phyloP scores from a whole-genome alignment of 2,113 vertebrate species.

The Beaufortia kweichowensis region DNA sequence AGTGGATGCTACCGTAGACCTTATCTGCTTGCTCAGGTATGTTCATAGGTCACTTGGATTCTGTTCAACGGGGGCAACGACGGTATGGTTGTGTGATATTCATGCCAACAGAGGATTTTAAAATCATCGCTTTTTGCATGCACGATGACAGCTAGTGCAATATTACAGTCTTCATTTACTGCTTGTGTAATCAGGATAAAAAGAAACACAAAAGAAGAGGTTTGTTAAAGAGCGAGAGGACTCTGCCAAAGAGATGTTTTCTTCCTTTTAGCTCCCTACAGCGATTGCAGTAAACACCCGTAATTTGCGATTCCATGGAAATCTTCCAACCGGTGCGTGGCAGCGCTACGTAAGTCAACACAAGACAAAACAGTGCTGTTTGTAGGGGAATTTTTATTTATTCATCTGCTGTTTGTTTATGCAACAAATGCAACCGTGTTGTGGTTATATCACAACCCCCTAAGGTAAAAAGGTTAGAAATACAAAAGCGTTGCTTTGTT shows the following conservation, averaged over 20 bases:
- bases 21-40: not conserved
- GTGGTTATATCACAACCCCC: not conserved
- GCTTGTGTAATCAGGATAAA: not conserved
- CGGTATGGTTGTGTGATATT: not conserved
- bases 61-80: not conserved
- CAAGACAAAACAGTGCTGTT: not conserved
- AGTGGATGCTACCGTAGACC: not conserved
- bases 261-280: slow-evolving; percentile 4
- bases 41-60: slow-evolving; percentile 8
- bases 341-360: slow-evolving; percentile 1
- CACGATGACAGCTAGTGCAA: not conserved
- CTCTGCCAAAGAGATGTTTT: not conserved
- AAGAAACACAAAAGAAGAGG: not conserved
- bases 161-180: not conserved
- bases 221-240: not conserved
- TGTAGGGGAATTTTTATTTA: not conserved
- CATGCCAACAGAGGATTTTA: too few relatives aligned
- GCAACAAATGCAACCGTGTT: slow-evolving; percentile 9
- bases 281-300: slow-evolving; percentile 39
- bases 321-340: not conserved
- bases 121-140: not conserved
- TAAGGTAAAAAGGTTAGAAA: not conserved
- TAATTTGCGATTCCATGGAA: slow-evolving; percentile 1
- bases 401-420: slow-evolving; percentile 36
- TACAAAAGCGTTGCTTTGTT: not conserved